A percentile compares a stretch with the other conserved stretches of the same genome.
Conservation (phyloP, 2,888 invertebrate species). For the Oligia strigilis region DNA sequence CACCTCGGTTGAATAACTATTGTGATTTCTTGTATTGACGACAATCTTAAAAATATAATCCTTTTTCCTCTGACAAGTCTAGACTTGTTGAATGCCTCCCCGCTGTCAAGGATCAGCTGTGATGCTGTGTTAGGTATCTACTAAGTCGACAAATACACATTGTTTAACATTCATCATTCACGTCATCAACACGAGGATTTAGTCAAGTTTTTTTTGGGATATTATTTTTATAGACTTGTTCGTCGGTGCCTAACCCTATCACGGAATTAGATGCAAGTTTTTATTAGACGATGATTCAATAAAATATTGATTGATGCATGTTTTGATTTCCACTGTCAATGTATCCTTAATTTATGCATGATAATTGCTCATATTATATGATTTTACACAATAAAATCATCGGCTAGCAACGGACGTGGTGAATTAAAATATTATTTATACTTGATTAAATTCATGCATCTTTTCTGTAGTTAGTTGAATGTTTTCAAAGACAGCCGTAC, state of each 20-base stretch:
- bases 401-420: slow-evolving; percentile 54
- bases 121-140: slow-evolving; percentile 70
- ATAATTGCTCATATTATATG: slow-evolving; percentile 68
- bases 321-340: slow-evolving; percentile 70
- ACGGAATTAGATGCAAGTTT: slow-evolving; percentile 78
- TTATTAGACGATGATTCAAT: slow-evolving; percentile 80
- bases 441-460: slow-evolving; percentile 14
- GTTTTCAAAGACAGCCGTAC: slow-evolving; percentile 43
- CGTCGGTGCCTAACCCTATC: slow-evolving; percentile 76
- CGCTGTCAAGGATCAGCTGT: slow-evolving; percentile 80
- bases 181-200: slow-evolving; percentile 81
- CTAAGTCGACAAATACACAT: slow-evolving; percentile 84
- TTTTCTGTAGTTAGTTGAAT: slow-evolving; percentile 42
- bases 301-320: slow-evolving; percentile 70
- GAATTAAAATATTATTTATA: slow-evolving; percentile 32
- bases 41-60: slow-evolving; percentile 68
- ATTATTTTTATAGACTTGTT: slow-evolving; percentile 81
- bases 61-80: slow-evolving; percentile 74
- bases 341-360: slow-evolving; percentile 69
- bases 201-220: slow-evolving; percentile 75
- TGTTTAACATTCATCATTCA: slow-evolving; percentile 85
- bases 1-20: slow-evolving; percentile 63
- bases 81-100: slow-evolving; percentile 80
- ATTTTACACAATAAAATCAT: slow-evolving; percentile 66
- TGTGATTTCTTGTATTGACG: slow-evolving; percentile 64